Conservation (phyloP, 2,888 invertebrate genomes). For the Temnothorax rugatulus region DNA sequence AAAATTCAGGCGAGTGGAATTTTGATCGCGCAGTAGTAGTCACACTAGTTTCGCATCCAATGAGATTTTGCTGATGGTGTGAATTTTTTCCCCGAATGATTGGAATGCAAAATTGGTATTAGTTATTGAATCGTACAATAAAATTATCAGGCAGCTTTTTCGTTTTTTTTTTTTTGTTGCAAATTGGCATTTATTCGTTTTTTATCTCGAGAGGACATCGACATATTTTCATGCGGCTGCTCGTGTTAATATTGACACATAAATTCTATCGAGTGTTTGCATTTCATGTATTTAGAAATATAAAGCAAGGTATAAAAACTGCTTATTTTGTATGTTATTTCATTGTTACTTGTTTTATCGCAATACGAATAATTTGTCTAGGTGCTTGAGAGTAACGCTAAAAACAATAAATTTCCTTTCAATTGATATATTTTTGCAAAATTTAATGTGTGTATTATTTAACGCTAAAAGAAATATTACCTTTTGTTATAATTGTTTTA, state of each 20-base stretch:
- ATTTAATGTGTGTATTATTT: conserved; percentile 17
- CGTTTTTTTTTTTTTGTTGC: too few species aligned
- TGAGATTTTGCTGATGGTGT: conserved; percentile 19
- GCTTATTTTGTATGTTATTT: conserved; percentile 19
- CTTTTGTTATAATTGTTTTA: conserved; percentile 2
- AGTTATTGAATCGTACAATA: conserved; percentile 21
- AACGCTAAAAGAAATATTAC: neutral
- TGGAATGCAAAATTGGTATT: conserved; percentile 36
- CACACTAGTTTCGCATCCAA: conserved; percentile 17
- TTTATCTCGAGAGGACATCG: conserved; percentile 1
- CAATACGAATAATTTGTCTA: neutral
- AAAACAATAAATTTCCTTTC: neutral
- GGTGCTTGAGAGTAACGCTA: neutral
- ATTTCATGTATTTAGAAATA: conserved; percentile 10
- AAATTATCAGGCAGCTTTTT: conserved; percentile 20
- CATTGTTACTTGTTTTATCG: neutral
- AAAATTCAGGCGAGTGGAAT: conserved; percentile 36
- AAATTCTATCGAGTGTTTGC: conserved; percentile 6
- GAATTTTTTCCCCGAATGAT: conserved; percentile 19
- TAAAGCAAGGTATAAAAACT: conserved; percentile 2
- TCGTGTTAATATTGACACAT: neutral
- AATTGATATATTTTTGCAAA: neutral
- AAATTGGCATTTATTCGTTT: conserved; percentile 25
- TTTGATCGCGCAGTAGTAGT: conserved; percentile 1
- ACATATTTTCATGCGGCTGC: conserved; percentile 29